Percentiles rank a stretch among this genome's conserved stretches.
phyloP scores from a whole-genome alignment of 2,888 invertebrate genomes.

The Drosophila recens region DNA sequence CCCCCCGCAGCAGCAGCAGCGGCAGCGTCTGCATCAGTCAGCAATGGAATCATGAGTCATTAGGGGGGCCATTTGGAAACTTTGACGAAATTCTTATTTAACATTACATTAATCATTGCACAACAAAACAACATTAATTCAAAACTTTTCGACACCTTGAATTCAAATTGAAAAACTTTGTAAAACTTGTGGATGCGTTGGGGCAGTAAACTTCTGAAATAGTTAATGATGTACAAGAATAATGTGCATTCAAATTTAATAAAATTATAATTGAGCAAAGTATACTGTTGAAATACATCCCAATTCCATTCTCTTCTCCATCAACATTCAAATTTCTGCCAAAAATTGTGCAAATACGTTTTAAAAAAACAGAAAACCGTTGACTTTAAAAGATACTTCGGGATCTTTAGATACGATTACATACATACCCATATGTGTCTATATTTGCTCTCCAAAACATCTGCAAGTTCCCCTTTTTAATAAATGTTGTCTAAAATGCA shows the following conservation, averaged over 20 bases:
- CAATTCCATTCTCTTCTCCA: not conserved
- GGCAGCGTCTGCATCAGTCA: conserved; percentile 31
- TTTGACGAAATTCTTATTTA: conserved; percentile 44
- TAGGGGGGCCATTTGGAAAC: conserved; percentile 46
- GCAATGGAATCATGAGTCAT: conserved; percentile 71
- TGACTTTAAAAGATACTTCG: too few relatives aligned
- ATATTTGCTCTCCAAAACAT: conserved; percentile 23
- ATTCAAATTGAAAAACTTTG: conserved; percentile 29
- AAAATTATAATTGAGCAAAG: not conserved
- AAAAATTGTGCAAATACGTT: too few relatives aligned
- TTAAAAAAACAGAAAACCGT: too few relatives aligned
- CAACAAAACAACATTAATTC: conserved; percentile 16
- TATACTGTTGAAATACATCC: not conserved
- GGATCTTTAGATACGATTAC: too few relatives aligned
- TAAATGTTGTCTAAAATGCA: conserved; percentile 36
- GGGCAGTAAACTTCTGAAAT: not conserved
- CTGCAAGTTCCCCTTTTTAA: conserved; percentile 52
- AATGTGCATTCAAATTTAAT: not conserved
- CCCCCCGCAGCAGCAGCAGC: conserved; percentile 35
- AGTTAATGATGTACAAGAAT: not conserved
- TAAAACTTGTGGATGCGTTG: conserved; percentile 54
- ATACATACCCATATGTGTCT: too few relatives aligned
- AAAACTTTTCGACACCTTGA: conserved; percentile 19
- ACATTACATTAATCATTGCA: conserved; percentile 59
- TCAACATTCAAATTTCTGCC: too few relatives aligned